Base-by-base conservation (phyloP, 2,888 invertebrate species). In the Luperina nickerlii region DNA sequence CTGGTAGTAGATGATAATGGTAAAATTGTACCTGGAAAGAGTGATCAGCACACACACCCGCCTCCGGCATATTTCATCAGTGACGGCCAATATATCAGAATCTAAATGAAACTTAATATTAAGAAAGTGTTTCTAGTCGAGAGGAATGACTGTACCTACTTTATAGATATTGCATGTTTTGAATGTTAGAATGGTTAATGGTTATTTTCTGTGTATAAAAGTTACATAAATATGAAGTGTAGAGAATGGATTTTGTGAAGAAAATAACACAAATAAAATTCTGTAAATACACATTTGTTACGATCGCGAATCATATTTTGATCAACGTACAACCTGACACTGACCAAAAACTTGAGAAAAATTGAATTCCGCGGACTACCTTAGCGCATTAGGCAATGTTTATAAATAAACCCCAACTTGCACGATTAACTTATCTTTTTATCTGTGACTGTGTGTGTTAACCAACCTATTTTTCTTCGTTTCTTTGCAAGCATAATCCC, bases 21-120 rank as follows among this genome's bases (percentile, higher is more conserved):
- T 18, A 54, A 13, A 24, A 75, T 80, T 27, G 48, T 75, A 48
- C 48, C 54, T 2, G 38, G 62, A 4, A 48, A 68, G 0, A 7
- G 0, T 11, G 45, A 78, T 15, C 62, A 67, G n/a, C 79, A 80
- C 15, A 68, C 6, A 27, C 80, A 80, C 62, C 24, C 18, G 2
- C 80, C 80, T 11, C 54, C 81, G 0, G 1, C 24, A 72, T 79
- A 20, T 4, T 24, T 72, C 57, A 27, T 79, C 2, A 79, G 32
- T 24, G 15, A 51, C 24, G 79, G 65, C 24, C 51, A 78, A 45
- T 78, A 78, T 63, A 68, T 78, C 13, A 68, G 42, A 78, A 78
- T 78, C 18, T 78, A 62, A 8, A 27, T 51, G 15, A 7, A 62
- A 62, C 6, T n/a, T 60, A 60, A 6, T n/a, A 18, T 38, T n/a